These are phyloP conservation scores for Ivindomyrus marchei DNA, from an alignment of 2,113 vertebrate genomes.

Conservation along the genomic window DNA sequence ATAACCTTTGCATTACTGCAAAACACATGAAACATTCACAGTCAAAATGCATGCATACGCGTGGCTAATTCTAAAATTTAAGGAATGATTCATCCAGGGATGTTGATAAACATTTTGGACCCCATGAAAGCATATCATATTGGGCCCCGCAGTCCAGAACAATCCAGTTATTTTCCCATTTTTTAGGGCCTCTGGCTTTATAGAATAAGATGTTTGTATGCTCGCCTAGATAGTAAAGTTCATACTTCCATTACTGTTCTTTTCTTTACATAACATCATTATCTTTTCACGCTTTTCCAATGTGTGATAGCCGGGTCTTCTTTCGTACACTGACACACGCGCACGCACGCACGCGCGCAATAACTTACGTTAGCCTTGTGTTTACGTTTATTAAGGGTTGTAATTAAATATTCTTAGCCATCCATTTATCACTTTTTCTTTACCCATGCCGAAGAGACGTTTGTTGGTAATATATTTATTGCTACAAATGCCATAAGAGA, in stretches of 20 bases:
- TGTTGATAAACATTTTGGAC: no score
- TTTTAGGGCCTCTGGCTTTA: not conserved
- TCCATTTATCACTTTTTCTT: not conserved
- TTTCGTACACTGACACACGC: not conserved
- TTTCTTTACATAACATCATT: not conserved
- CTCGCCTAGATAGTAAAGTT: not conserved
- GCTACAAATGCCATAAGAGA: not conserved
- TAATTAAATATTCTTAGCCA: not conserved
- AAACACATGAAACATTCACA: not conserved
- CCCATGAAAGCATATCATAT: no score
- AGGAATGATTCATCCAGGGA: not conserved
- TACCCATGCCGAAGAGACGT: not conserved
- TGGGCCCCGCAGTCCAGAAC: no score
- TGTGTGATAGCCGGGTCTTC: not conserved
- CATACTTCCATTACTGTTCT: not conserved
- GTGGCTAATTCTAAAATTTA: not conserved
- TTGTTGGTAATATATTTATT: not conserved
- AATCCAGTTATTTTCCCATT: no score
- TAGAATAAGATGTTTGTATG: not conserved
- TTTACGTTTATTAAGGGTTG: not conserved
- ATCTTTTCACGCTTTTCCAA: not conserved
- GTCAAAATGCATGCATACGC: not conserved
- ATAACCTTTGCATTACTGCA: not conserved
- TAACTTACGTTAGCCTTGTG: not conserved
- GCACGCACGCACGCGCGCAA: not conserved